Percentiles rank a stretch among this genome's conserved stretches.
Conservation (phyloP, 2,113 vertebrate genomes). For the Camelus bactrianus region DNA sequence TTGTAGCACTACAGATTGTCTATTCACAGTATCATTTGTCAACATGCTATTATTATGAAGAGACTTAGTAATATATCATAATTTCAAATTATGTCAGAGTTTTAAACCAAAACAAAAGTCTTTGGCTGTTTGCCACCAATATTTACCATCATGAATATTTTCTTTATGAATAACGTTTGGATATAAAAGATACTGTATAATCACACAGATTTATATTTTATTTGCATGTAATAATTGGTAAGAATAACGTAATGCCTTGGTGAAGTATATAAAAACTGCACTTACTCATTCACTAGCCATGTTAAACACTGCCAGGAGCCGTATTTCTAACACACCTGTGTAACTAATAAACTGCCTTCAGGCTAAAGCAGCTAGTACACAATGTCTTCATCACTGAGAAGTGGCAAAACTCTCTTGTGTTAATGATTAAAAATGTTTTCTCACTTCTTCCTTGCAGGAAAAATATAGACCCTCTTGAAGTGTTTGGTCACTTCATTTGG, state of each 20-base stretch:
- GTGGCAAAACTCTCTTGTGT: constrained; percentile 72
- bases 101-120: constrained; percentile 70
- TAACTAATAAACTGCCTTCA: constrained; percentile 80
- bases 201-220: constrained; percentile 72
- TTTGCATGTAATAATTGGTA: constrained; percentile 82
- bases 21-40: constrained; percentile 39
- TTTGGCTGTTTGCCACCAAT: constrained; percentile 66
- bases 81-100: constrained; percentile 77
- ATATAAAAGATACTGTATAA: constrained; percentile 71
- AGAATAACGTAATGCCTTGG: constrained; percentile 75
- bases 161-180: constrained; percentile 75
- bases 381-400: constrained; percentile 76
- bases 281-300: constrained; percentile 83
- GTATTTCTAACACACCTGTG: constrained; percentile 79
- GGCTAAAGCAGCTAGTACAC: constrained; percentile 75
- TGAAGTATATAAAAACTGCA: constrained; percentile 62
- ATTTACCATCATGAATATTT: constrained; percentile 78
- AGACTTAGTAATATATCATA: constrained; percentile 52
- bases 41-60: constrained; percentile 63
- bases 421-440: constrained; percentile 82
- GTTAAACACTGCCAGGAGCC: constrained; percentile 81
- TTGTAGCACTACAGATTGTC: constrained; percentile 33
- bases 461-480: constrained; percentile 43
- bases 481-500: constrained; percentile 58
- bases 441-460: constrained; percentile 24